phyloP scores from a whole-genome alignment of 2,113 vertebrate genomes.

The Antennarius striatus region DNA sequence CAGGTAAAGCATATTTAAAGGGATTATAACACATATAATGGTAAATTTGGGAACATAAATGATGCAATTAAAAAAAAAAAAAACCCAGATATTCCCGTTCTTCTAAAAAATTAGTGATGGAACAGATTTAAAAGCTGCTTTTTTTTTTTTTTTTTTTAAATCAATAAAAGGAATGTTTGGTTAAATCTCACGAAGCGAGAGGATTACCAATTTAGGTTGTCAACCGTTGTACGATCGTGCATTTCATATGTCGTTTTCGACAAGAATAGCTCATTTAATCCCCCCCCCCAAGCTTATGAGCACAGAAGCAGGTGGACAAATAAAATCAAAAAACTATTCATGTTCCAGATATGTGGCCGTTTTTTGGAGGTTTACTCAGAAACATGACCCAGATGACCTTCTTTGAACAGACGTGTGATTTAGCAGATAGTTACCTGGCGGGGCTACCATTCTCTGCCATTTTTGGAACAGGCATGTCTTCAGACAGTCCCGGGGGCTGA shows the following conservation, averaged over 20 bases:
- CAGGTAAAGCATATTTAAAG: slow-evolving; percentile 57
- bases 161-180: too few relatives aligned
- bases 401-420: background rate
- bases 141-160: too few relatives aligned
- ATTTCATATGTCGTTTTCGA: slow-evolving; percentile 1
- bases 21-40: slow-evolving; percentile 66
- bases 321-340: background rate
- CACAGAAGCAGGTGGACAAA: slow-evolving; percentile 3
- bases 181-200: too few relatives aligned
- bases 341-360: background rate
- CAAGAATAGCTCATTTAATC: background rate
- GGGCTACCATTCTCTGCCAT: slow-evolving; percentile 99
- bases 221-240: slow-evolving; percentile 1
- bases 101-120: slow-evolving; percentile 29
- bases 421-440: slow-evolving; percentile 87
- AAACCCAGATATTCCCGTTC: background rate
- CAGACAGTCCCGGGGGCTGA: slow-evolving; percentile 97
- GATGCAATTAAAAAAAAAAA: slow-evolving; percentile 57
- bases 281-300: background rate
- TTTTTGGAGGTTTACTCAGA: background rate
- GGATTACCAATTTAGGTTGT: too few relatives aligned
- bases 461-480: slow-evolving; percentile 99
- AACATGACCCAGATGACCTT: background rate
- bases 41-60: slow-evolving; percentile 59
- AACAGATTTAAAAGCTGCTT: slow-evolving; percentile 23